Percentiles rank a stretch among this genome's conserved stretches.
phyloP scores from a whole-genome alignment of 2,797 vertebrate genomes.

The Pseudochirops cupreus region DNA sequence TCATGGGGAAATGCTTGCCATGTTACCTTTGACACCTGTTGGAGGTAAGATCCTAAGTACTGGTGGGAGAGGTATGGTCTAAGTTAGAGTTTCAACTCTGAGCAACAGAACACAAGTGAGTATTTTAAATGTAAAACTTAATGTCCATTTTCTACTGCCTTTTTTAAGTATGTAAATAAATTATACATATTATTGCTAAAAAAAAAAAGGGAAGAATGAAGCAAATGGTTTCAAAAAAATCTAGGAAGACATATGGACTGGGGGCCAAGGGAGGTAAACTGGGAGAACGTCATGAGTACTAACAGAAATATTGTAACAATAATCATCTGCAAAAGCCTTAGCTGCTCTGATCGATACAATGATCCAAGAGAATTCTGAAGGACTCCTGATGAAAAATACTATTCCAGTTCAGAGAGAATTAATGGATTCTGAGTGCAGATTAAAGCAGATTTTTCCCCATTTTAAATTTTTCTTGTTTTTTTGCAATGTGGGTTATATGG shows the following conservation, averaged over 20 bases:
- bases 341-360: neutral
- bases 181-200: neutral
- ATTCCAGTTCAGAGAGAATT: neutral
- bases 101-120: too few species aligned
- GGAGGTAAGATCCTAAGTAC: conserved; percentile 60
- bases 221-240: neutral
- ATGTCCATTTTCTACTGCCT: neutral
- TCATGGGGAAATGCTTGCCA: neutral
- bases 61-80: too few species aligned
- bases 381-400: neutral
- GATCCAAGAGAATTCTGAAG: neutral
- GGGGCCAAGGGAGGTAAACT: neutral
- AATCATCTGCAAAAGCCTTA: neutral
- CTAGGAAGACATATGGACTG: neutral
- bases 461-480: neutral
- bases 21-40: neutral
- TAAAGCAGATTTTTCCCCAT: neutral
- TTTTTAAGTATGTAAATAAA: neutral
- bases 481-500: neutral
- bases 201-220: too few species aligned
- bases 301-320: neutral
- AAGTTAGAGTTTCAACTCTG: too few species aligned
- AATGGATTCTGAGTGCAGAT: neutral
- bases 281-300: neutral
- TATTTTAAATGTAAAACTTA: neutral